A percentile compares a stretch with the other conserved stretches of the same genome.
Evolutionary conservation across 2,797 vertebrate genomes (phyloP).

Genomic region (Anas acuta): DNA sequence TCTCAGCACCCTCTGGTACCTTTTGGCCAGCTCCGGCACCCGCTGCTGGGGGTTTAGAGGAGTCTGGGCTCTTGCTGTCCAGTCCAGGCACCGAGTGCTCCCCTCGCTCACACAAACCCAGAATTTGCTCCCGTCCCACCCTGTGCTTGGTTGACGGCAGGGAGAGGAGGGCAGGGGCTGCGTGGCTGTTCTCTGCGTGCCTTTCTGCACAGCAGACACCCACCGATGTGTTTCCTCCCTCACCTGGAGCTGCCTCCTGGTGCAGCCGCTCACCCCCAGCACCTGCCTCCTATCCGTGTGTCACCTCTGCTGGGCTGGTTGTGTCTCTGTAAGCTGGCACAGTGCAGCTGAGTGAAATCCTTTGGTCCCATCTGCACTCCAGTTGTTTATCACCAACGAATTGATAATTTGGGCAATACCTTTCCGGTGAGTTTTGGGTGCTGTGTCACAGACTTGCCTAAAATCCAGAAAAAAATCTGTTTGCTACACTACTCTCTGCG

Average conservation of each 20-base stretch:
- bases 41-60: neutral
- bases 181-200: neutral
- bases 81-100: neutral
- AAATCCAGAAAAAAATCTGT: neutral
- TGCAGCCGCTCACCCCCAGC: neutral
- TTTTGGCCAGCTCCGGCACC: neutral
- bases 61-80: neutral
- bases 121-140: neutral
- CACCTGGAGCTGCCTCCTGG: neutral
- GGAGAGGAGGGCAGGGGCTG: neutral
- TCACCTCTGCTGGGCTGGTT: neutral
- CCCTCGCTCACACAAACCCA: too few species aligned
- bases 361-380: neutral
- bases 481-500: fast-evolving
- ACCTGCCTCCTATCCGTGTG: neutral
- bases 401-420: neutral
- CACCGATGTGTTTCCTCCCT: too few species aligned
- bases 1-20: too few species aligned
- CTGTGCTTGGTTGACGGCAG: too few species aligned
- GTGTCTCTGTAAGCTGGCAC: fast-evolving
- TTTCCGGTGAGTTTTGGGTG: fast-evolving
- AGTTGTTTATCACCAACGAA: neutral
- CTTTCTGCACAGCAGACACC: neutral
- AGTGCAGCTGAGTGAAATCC: neutral
- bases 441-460: neutral